Base-by-base conservation (phyloP, 64 coral and sea anemone genomes). In the Platygyra sinensis region DNA sequence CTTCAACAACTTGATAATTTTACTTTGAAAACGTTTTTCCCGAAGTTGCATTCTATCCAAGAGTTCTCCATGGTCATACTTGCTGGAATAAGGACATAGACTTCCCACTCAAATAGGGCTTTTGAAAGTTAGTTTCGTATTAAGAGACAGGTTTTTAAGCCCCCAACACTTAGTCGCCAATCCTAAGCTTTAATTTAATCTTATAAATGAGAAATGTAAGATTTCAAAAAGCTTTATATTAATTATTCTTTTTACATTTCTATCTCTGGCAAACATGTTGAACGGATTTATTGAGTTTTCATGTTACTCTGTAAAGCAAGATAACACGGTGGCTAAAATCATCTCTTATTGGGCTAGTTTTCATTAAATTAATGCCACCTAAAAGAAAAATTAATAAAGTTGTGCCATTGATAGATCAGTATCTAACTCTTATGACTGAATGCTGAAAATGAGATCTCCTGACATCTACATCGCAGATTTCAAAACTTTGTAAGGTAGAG, bases 31-130 rank as follows among this genome's bases (percentile, higher is more conserved):
- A 84, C 60, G 39, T 89, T 30, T 65, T 94, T 6, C 51, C 80
- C 18, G 65, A 86, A 83, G 22, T 93, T 17, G 78, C n/a, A n/a
- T n/a, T 93, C 82, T 88, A 89, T 83, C 86, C 92, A 82, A 80
- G 86, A 82, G 74, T 93, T 75, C 30, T 80, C 67, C 67, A 89
- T 83, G 67, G 92, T 64, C 46, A 80, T 9, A 17, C 57, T 25
- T 28, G 67, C 25, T 93, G 92, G 92, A 83, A 87, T 31, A 93
- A 93, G 69, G 92, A 83, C 8, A 74, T 88, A 17, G 57, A 60
- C 30, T 93, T 93, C 55, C 78, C 77, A 29, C 30, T 19, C 39
- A 52, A 36, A 36, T 36, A 36, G 1, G 33, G 33, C 33, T 1
- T 36, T 36, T 36, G 33, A 36, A 36, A 36, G 33, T 36, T 36